phyloP scores from a whole-genome alignment of 2,797 vertebrate genomes.

The Microtus obscurus region DNA sequence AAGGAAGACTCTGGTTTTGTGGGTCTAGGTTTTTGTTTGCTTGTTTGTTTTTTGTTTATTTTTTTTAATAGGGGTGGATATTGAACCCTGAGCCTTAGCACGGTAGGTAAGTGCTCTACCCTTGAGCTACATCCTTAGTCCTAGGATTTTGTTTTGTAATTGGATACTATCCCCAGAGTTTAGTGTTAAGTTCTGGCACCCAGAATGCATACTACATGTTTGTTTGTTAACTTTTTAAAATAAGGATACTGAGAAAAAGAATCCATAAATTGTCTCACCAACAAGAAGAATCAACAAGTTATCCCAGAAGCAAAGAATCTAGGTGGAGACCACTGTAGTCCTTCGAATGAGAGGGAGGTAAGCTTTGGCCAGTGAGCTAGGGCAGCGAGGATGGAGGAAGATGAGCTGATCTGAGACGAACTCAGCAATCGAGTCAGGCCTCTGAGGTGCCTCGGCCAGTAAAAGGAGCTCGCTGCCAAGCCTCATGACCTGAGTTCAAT shows the following conservation, averaged over 20 bases:
- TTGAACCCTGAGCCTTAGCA: neutral
- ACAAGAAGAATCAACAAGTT: constrained; percentile 6
- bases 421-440: neutral
- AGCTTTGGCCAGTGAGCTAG: neutral
- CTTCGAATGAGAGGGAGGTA: neutral
- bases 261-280: neutral
- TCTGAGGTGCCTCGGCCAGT: neutral
- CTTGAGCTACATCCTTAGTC: neutral
- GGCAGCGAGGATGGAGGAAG: neutral
- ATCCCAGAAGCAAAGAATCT: neutral
- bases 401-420: neutral
- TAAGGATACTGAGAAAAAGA: constrained; percentile 46
- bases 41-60: no score
- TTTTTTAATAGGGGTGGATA: neutral
- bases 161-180: neutral
- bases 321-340: neutral
- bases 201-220: neutral
- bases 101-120: neutral
- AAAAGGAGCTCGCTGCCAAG: neutral
- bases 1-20: neutral
- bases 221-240: neutral
- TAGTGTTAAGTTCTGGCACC: neutral
- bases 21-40: neutral
- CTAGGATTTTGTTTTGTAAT: neutral
- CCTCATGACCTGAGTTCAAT: neutral